Conservation (phyloP, 1,140 invertebrate genomes). For the Hyles euphorbiae region DNA sequence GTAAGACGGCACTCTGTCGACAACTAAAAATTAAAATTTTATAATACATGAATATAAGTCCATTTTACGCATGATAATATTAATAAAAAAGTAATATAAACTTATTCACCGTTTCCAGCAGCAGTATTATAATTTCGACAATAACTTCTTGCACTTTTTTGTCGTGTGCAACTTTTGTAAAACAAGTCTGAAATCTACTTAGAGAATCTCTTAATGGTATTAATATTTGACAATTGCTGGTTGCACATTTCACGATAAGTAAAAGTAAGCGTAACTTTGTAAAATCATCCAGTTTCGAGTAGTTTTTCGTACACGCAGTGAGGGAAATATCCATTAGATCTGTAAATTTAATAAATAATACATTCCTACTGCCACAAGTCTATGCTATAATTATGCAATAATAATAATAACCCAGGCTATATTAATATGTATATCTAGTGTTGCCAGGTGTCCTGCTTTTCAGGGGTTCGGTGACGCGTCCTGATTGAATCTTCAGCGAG, state of each 20-base stretch:
- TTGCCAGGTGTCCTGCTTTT: too few relatives aligned
- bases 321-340: slow-evolving; percentile 48
- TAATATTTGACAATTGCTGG: slow-evolving; percentile 43
- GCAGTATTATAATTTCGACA: slow-evolving; percentile 46
- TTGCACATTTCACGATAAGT: slow-evolving; percentile 46
- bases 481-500: too few relatives aligned
- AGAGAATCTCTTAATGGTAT: slow-evolving; percentile 43
- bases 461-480: too few relatives aligned
- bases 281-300: slow-evolving; percentile 46
- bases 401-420: too few relatives aligned
- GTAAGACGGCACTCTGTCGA: slow-evolving; percentile 42
- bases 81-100: slow-evolving; percentile 8
- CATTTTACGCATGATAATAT: not conserved
- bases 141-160: slow-evolving; percentile 56
- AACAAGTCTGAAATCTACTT: slow-evolving; percentile 39
- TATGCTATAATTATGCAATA: not conserved
- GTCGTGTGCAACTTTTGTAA: slow-evolving; percentile 35
- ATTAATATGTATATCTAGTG: too few relatives aligned
- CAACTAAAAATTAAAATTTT: slow-evolving; percentile 38
- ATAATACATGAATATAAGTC: not conserved
- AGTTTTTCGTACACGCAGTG: slow-evolving; percentile 31
- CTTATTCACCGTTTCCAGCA: slow-evolving; percentile 47
- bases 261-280: slow-evolving; percentile 47
- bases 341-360: slow-evolving; percentile 31
- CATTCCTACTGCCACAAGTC: not conserved